Conservation (phyloP, 2,888 invertebrate species). For the Thereva nobilitata region DNA sequence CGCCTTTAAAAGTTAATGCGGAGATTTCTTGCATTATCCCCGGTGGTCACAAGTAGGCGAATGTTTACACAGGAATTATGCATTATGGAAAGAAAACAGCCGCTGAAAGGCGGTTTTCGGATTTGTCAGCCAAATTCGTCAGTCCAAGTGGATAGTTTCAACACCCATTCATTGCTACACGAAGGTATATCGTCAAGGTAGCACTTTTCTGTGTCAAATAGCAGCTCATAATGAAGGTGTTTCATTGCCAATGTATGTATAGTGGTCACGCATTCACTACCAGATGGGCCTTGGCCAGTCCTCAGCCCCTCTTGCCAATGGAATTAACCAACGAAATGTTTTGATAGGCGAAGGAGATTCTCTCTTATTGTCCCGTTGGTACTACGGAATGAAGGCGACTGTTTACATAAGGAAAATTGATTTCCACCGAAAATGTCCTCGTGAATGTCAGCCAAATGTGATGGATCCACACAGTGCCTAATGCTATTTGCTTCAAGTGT, state of each 20-base stretch:
- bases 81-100: conserved; percentile 35
- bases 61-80: conserved; percentile 35
- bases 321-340: conserved; percentile 24
- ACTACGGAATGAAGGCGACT: not conserved
- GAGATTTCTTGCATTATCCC: conserved; percentile 33
- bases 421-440: conserved; percentile 24
- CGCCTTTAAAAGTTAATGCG: conserved; percentile 36
- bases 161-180: not conserved
- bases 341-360: conserved; percentile 25
- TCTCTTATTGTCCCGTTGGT: conserved; percentile 15
- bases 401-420: conserved; percentile 34
- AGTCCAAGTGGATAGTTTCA: conserved; percentile 17
- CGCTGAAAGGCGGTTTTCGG: conserved; percentile 16
- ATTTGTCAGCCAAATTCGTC: conserved; percentile 8
- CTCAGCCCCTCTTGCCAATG: conserved; percentile 2
- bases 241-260: conserved; percentile 10
- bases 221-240: not conserved
- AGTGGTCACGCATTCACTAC: conserved; percentile 24
- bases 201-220: not conserved
- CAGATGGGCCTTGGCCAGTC: conserved; percentile 24
- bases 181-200: not conserved
- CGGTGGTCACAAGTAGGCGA: conserved; percentile 12
- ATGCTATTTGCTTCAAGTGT: conserved; percentile 19
- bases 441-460: conserved; percentile 23
- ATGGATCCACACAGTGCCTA: not conserved